Base-by-base conservation (phyloP, 1,140 invertebrate genomes). In the Drepana arcuata region DNA sequence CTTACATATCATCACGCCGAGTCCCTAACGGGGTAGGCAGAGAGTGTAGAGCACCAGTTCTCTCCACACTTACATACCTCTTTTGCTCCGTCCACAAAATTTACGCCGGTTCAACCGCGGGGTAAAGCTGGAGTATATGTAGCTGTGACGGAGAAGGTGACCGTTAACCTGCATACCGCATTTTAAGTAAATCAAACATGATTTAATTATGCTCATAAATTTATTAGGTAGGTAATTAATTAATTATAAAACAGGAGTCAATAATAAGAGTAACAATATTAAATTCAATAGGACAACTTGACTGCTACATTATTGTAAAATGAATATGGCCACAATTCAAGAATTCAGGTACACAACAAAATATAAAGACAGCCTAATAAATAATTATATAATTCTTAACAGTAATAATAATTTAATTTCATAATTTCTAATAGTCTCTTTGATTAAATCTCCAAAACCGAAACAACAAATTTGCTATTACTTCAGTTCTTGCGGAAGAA, bases 271-370 rank as follows among this genome's bases (percentile, higher is more conserved):
- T 58, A 72, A 66, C 56, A 69, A 59, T 61, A 53, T 58, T 53
- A 62, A n/a, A 48, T 60, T 60, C 39, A 55, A 54, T 57, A 72
- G 52, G 50, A 53, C 36, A 61, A 49, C 56, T 38, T 47, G 64
- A 46, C 39, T 46, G 50, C 55, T 29, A 42, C 44, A 45, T n/a
- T 55, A 46, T 48, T 49, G 30, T 69, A 71, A 61, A 70, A 73
- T 64, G 74, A 75, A 73, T 77, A 77, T 81, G 77, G 77, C 77
- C 72, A 74, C 72, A 65, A 63, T 71, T 65, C 41, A 66, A 65
- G 64, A 72, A 68, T 78, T 81, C 77, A 81, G 77, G 77, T 81
- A 81, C 77, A 70, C 66, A n/a, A 75, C 50, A 69, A 70, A 41
- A 66, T 59, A 70, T 35, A 69, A 60, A 64, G 56, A 36, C 46